These are phyloP conservation scores for Hassar affinis DNA, from an alignment of 2,113 vertebrate species.

Conservation along the genomic window DNA sequence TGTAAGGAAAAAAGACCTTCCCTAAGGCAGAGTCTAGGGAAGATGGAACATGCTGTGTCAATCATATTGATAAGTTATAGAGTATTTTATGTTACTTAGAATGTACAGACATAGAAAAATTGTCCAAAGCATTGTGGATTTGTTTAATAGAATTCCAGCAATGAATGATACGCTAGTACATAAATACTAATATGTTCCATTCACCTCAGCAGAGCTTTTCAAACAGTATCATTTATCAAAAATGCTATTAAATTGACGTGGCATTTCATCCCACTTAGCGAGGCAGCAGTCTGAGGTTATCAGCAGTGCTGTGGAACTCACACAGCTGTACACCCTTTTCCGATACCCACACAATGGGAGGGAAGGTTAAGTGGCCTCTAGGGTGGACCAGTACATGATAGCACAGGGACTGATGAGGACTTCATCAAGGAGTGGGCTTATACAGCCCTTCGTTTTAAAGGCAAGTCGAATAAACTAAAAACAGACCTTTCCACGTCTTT, in stretches of 20 bases:
- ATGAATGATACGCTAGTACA: background rate
- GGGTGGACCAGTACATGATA: slow-evolving; percentile 61
- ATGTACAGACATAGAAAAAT: background rate
- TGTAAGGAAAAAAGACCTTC: slow-evolving; percentile 57
- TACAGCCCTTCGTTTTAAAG: slow-evolving; percentile 3
- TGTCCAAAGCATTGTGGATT: background rate
- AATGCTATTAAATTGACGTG: slow-evolving; percentile 10
- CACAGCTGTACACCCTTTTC: slow-evolving; percentile 72
- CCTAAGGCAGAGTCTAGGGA: slow-evolving; percentile 23
- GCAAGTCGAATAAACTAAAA: slow-evolving; percentile 31
- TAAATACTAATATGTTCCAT: background rate
- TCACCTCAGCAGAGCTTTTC: background rate
- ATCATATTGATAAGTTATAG: slow-evolving; percentile 1
- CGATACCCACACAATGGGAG: slow-evolving; percentile 69
- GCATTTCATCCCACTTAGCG: slow-evolving; percentile 32
- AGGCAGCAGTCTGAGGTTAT: slow-evolving; percentile 51
- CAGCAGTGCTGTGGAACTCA: slow-evolving; percentile 58
- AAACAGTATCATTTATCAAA: slow-evolving; percentile 13
- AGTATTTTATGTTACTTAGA: background rate
- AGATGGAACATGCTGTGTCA: slow-evolving; percentile 45
- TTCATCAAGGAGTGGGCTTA: slow-evolving; percentile 24
- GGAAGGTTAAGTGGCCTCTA: slow-evolving; percentile 59
- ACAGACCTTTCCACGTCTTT: slow-evolving; percentile 30
- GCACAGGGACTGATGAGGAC: slow-evolving; percentile 6
- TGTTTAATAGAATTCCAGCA: background rate